Percentiles rank a stretch among this genome's conserved stretches.
phyloP scores from a whole-genome alignment of 2,113 vertebrate species.

The Gopherus flavomarginatus region DNA sequence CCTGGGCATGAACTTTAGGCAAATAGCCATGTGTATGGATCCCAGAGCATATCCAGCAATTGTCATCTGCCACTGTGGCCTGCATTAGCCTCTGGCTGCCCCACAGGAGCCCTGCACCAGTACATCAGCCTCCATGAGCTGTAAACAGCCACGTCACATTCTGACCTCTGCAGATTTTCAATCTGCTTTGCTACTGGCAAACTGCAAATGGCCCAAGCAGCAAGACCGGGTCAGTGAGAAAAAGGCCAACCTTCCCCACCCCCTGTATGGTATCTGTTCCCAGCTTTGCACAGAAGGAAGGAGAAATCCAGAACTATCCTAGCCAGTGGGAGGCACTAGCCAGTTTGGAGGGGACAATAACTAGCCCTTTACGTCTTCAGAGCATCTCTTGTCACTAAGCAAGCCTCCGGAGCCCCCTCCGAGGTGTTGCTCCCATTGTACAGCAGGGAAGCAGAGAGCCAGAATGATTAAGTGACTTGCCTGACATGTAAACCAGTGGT shows the following conservation, averaged over 20 bases:
- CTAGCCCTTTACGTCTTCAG: not conserved
- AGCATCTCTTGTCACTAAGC: not conserved
- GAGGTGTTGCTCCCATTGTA: fast-evolving
- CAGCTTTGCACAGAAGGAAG: not conserved
- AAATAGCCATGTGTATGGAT: not conserved
- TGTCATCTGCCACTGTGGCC: too few species aligned
- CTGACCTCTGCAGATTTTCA: not conserved
- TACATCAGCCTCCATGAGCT: not conserved
- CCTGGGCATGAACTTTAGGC: fast-evolving
- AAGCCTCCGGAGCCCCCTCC: not conserved
- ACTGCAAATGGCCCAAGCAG: not conserved
- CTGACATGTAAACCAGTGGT: not conserved
- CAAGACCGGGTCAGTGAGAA: not conserved
- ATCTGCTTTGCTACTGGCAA: not conserved
- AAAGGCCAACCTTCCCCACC: not conserved
- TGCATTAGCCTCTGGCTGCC: not conserved
- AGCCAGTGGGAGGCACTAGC: not conserved
- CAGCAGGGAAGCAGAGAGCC: not conserved
- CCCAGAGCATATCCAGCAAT: not conserved
- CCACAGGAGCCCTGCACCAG: not conserved
- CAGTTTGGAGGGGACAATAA: not conserved
- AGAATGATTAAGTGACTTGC: fast-evolving
- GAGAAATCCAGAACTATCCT: not conserved
- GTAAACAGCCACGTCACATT: not conserved
- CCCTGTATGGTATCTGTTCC: not conserved